phyloP scores from a whole-genome alignment of 2,797 vertebrate genomes.

The Anableps anableps region DNA sequence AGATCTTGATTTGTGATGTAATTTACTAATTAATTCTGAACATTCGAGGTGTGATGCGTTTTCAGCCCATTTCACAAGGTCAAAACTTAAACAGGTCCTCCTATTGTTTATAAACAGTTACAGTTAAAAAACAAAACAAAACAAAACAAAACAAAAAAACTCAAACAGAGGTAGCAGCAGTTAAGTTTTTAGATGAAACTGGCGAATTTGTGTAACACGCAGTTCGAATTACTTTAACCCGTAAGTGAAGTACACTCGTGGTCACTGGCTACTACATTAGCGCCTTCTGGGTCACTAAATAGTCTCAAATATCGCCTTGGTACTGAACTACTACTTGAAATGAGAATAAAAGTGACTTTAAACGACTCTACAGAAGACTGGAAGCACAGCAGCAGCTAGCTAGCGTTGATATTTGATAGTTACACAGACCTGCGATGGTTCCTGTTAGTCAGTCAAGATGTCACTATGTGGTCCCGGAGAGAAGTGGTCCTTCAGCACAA shows the following conservation, averaged over 20 bases:
- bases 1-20: neutral
- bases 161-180: neutral
- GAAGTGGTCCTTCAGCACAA: neutral
- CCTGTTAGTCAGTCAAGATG: slow-evolving; percentile 4
- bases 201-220: neutral
- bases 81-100: neutral
- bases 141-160: neutral
- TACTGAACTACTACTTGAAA: neutral
- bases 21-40: neutral
- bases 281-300: neutral
- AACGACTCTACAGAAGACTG: neutral
- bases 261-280: neutral
- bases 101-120: neutral
- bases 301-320: slow-evolving; percentile 4
- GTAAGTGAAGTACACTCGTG: neutral
- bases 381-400: slow-evolving; percentile 10
- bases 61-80: neutral
- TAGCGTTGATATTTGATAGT: neutral
- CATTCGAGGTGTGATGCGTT: neutral
- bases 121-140: too few species aligned
- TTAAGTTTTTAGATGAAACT: neutral
- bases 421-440: slow-evolving; percentile 21
- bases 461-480: neutral
- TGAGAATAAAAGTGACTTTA: neutral
- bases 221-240: slow-evolving; percentile 5